Base-by-base conservation (phyloP, 2,888 invertebrate genomes). In the Brachylomia viminalis region DNA sequence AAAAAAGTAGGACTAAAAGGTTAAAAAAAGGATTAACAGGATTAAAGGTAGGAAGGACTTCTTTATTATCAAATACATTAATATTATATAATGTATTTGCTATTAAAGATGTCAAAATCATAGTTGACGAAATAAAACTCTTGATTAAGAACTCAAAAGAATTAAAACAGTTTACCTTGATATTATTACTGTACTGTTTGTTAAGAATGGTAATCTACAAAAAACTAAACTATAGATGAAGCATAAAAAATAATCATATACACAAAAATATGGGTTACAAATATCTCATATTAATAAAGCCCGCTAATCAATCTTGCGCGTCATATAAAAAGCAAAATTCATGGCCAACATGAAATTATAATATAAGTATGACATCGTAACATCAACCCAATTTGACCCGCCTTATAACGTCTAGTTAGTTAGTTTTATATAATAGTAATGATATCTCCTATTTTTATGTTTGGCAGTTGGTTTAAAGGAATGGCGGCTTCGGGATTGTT, bases 361-460 rank as follows among this genome's bases (percentile, higher is more conserved):
- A 52, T 52, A 78, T 80, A 79, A 82, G 83, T 87, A 86, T 79
- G 79, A 59, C 69, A 56, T 84, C 85, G 73, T 88, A 89, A 89
- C 86, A 83, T 87, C 86, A 82, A 82, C 87, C 85, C 79, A 70
- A 87, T 66, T 85, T 86, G 89, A 86, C 88, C 89, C 80, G 67
- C 67, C 72, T 82, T 85, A 84, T 84, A 85, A 80, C 72, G 72
- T 91, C 81, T 87, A 83, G 86, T 90, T 91, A n/a, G n/a, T 90
- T 89, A 90, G 86, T 85, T 90, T 89, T 90, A 6, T 38, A 90
- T 88, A 1, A 10, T 42, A n/a, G n/a, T 42, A 10, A 10, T 88
- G 86, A 83, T 83, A 86, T 82, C 83, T 84, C 83, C 83, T 89
- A 90, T 89, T 89, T 91, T 91, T 90, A 90, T 89, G 84, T 74